Evolutionary conservation across 2,113 vertebrate genomes (phyloP), one percentile per base, ranked within the genome.

Genomic region (Rutilus rutilus): DNA sequence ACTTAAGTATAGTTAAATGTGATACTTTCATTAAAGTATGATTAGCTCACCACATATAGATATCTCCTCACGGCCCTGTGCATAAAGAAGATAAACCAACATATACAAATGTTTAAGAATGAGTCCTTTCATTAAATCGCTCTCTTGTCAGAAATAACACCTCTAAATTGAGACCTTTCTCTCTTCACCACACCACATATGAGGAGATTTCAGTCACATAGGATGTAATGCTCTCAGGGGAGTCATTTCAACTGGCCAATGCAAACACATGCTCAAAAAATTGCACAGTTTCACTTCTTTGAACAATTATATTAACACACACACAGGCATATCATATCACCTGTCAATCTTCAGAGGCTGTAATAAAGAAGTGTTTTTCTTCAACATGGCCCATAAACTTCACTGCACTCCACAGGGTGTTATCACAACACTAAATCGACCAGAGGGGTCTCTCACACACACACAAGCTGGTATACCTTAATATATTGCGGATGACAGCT

Each of bases 331-430:
- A 83, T 83, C 67, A 83, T 50, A 73, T 83, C 82, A 42, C 82
- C 82, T 73, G 82, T 83, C 82, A 87, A 64, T 62, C 54, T 85
- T 78, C 62, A 82, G 82, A 78, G 30, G 71, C 42, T 27, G 73
- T 81, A 85, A 85, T 87, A 81, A 78, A 88, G 86, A 79, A 57
- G 78, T 82, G 83, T 89, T 87, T 83, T 89, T 74, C 88, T 85
- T 87, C 82, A 78, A 7, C 77, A 89, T 33, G 86, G 88, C 83
- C 85, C 81, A 85, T 89, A 78, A 80, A 74, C 78, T 89, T 87
- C 84, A 85, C 73, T 85, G 88, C 83, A 54, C 88, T 81, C 78
- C 67, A 82, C 78, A 82, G 83, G 82, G 82, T 27, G 52, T 84
- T 82, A 85, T 82, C 86, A 84, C 86, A 86, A 87, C 81, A 86